Evolutionary conservation across 2,888 invertebrate genomes (phyloP).

Genomic region (Tridacna crocea): DNA sequence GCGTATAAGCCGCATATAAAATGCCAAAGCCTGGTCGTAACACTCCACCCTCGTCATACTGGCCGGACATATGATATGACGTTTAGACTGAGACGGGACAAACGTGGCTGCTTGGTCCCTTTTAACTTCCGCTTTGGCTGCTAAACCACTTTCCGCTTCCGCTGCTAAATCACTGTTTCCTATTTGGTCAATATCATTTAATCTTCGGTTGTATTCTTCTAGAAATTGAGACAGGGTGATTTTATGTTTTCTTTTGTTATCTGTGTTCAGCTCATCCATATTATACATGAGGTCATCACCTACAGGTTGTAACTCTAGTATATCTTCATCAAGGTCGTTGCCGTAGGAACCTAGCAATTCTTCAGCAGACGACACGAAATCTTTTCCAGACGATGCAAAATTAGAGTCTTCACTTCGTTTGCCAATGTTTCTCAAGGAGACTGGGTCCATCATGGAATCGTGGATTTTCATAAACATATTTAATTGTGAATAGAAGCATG

Average conservation of each 20-base stretch:
- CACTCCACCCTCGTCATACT: slow-evolving; percentile 46
- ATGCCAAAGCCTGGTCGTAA: slow-evolving; percentile 55
- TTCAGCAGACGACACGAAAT: background rate
- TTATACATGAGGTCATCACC: background rate
- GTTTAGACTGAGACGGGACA: slow-evolving; percentile 2
- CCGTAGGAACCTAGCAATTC: background rate
- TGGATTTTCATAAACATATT: slow-evolving; percentile 54
- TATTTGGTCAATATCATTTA: background rate
- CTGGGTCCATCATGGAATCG: slow-evolving; percentile 52
- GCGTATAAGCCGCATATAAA: slow-evolving; percentile 48
- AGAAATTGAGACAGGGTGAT: background rate
- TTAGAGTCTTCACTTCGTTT: slow-evolving; percentile 27
- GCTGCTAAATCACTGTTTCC: background rate
- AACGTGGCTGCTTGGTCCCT: background rate
- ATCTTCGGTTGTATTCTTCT: background rate
- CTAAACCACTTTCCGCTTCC: background rate
- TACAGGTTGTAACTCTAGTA: background rate
- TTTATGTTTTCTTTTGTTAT: background rate
- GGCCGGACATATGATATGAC: slow-evolving; percentile 51
- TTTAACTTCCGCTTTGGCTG: background rate
- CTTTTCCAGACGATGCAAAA: background rate
- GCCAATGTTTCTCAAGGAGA: slow-evolving; percentile 49
- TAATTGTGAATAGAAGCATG: slow-evolving; percentile 56
- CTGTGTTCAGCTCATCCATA: background rate
- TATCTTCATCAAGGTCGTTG: background rate